Percentiles rank a stretch among this genome's conserved stretches.
These are phyloP conservation scores for Nebria salina DNA, from an alignment of 2,888 invertebrate genomes.

Conservation along the genomic window DNA sequence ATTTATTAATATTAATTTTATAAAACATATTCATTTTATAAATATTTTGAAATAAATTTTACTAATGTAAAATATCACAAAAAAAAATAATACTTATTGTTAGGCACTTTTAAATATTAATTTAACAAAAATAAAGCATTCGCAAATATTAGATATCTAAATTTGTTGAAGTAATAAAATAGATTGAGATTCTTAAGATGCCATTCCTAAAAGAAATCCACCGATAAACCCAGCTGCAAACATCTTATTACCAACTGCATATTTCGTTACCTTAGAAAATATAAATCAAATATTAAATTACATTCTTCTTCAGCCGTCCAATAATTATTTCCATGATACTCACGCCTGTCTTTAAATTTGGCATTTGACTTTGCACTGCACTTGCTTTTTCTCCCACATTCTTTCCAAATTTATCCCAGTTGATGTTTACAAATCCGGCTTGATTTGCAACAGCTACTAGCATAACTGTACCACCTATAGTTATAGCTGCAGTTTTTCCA, in stretches of 20 bases:
- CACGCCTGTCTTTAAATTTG: not conserved
- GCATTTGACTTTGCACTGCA: constrained; percentile 23
- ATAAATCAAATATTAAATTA: not conserved
- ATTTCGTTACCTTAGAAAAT: constrained; percentile 70
- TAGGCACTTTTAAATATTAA: too few relatives aligned
- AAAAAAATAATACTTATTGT: too few relatives aligned
- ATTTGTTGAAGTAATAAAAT: too few relatives aligned
- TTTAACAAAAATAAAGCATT: too few relatives aligned
- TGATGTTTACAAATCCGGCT: constrained; percentile 66
- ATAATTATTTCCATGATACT: not conserved
- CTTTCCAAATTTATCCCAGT: constrained; percentile 15
- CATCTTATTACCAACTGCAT: constrained; percentile 75
- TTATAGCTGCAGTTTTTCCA: constrained; percentile 85
- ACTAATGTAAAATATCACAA: too few relatives aligned
- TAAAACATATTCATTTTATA: too few relatives aligned
- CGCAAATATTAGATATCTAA: too few relatives aligned
- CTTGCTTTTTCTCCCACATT: not conserved
- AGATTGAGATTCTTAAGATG: constrained; percentile 58
- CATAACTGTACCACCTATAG: constrained; percentile 85
- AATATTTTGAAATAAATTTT: too few relatives aligned
- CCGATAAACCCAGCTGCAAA: constrained; percentile 84
- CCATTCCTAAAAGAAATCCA: constrained; percentile 85
- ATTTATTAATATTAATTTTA: too few relatives aligned
- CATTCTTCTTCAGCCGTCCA: not conserved
- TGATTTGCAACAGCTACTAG: constrained; percentile 85